These are phyloP conservation scores for Taurulus bubalis DNA, from an alignment of 2,113 vertebrate genomes.

Conservation along the genomic window DNA sequence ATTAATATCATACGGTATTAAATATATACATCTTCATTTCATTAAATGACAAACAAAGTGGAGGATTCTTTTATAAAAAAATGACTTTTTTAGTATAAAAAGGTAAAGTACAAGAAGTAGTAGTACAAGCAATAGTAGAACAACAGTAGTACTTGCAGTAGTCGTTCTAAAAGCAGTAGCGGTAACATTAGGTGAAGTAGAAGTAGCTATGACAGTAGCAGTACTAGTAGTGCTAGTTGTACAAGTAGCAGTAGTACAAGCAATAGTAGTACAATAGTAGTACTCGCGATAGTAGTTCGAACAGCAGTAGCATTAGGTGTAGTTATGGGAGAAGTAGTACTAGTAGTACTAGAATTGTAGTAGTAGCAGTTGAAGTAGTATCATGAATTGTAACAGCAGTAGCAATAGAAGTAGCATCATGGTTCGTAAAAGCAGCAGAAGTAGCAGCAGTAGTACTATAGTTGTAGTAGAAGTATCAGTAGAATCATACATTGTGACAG, in stretches of 20 bases:
- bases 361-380: background rate
- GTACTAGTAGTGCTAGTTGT: too few relatives aligned
- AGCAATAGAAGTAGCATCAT: background rate
- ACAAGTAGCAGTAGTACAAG: too few relatives aligned
- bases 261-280: background rate
- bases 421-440: background rate
- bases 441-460: background rate
- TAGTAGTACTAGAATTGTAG: background rate
- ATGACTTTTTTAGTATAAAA: background rate
- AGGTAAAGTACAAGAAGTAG: background rate
- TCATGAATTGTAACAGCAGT: too few relatives aligned
- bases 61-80: too few relatives aligned
- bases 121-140: background rate
- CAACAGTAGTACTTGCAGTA: background rate
- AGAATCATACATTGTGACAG: background rate
- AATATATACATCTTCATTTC: background rate
- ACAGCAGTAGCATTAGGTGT: background rate
- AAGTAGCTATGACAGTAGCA: background rate
- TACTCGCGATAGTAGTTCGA: background rate
- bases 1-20: background rate
- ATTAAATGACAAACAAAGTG: too few relatives aligned
- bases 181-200: too few relatives aligned
- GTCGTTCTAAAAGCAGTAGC: too few relatives aligned
- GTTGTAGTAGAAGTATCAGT: background rate
- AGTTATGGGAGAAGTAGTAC: background rate